Evolutionary conservation across 2,797 vertebrate species (phyloP).

Genomic region (Cryptoblepharus egeriae): DNA sequence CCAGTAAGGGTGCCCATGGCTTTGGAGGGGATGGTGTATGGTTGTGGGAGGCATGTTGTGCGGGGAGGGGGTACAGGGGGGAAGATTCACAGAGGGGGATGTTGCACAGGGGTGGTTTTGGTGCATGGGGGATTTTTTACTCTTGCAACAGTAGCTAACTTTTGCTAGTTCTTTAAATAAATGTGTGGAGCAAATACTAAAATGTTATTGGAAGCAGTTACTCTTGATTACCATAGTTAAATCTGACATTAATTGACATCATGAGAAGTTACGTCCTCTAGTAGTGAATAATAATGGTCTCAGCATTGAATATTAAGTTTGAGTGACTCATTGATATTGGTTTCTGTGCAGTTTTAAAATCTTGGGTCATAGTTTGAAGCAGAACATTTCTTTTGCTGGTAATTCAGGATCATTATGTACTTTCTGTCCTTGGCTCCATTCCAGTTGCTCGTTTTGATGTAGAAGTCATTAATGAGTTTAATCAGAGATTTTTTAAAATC

Average conservation of each 20-base stretch:
- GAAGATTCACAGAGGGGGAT: too few relatives aligned
- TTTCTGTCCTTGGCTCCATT: not conserved
- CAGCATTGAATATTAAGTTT: not conserved
- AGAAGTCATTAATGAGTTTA: slow-evolving; percentile 21
- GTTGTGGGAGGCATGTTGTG: too few relatives aligned
- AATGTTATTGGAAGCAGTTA: slow-evolving; percentile 16
- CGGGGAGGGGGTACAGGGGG: too few relatives aligned
- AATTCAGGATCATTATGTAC: not conserved
- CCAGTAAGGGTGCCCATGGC: too few relatives aligned
- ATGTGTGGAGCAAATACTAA: slow-evolving; percentile 15
- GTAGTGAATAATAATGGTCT: slow-evolving; percentile 5
- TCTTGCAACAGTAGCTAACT: too few relatives aligned
- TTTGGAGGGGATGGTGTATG: too few relatives aligned
- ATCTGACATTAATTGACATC: not conserved
- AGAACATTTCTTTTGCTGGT: not conserved
- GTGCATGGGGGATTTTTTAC: too few relatives aligned
- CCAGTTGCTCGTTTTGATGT: slow-evolving; percentile 18
- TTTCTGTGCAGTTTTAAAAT: slow-evolving; percentile 15
- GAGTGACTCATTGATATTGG: not conserved
- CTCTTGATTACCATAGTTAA: slow-evolving; percentile 10
- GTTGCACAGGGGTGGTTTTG: too few relatives aligned
- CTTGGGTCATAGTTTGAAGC: slow-evolving; percentile 9
- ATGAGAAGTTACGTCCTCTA: not conserved
- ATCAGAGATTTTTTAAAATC: not conserved
- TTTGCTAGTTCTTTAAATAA: slow-evolving; percentile 14